These are phyloP conservation scores for Chelonoidis abingdonii DNA, from an alignment of 2,113 vertebrate species.

Conservation along the genomic window DNA sequence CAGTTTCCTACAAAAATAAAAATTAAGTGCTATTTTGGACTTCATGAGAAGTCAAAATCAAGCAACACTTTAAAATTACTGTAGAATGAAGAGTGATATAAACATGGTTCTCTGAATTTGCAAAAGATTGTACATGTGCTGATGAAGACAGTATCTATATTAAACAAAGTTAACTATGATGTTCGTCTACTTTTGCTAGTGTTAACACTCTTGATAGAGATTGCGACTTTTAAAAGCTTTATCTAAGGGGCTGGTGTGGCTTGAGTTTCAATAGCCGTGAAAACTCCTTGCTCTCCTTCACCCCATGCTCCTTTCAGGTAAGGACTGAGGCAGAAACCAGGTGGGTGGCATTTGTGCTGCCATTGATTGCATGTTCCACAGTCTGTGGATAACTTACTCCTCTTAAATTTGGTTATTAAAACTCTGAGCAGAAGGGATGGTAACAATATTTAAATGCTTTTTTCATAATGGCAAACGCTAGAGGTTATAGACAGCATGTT, in stretches of 20 bases:
- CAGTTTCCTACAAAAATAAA: not conserved
- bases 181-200: constrained; percentile 40
- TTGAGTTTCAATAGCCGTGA: not conserved
- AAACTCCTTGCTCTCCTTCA: not conserved
- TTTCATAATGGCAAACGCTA: not conserved
- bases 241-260: accelerated
- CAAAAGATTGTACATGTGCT: constrained; percentile 18
- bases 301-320: not conserved
- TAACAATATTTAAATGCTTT: not conserved
- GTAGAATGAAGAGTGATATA: constrained; percentile 13
- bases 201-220: not conserved
- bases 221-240: not conserved
- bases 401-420: not conserved
- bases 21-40: constrained; percentile 9
- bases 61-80: constrained; percentile 34
- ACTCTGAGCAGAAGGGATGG: not conserved
- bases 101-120: constrained; percentile 10
- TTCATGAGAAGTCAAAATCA: constrained; percentile 24
- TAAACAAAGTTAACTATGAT: constrained; percentile 45
- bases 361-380: not conserved
- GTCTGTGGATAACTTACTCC: not conserved
- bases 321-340: not conserved
- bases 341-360: not conserved
- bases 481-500: not conserved
- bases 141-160: constrained; percentile 4